Evolutionary conservation across 2,113 vertebrate genomes (phyloP).

Genomic region (Ctenodactylus gundi): DNA sequence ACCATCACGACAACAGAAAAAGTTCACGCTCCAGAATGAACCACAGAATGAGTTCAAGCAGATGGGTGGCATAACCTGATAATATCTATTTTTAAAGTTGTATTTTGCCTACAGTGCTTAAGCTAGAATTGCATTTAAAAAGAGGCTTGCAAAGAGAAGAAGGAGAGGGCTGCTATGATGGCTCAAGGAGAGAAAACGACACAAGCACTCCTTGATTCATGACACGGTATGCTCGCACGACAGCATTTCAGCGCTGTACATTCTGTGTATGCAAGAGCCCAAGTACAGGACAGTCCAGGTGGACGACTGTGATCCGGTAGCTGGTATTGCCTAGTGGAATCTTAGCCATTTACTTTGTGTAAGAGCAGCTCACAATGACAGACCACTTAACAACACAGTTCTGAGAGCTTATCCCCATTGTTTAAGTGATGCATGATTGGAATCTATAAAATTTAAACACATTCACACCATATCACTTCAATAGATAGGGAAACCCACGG

Average conservation of each 20-base stretch:
- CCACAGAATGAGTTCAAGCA: too few relatives aligned
- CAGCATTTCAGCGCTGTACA: neutral
- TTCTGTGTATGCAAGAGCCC: rapidly evolving
- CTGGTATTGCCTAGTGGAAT: neutral
- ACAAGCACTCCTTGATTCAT: neutral
- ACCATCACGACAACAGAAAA: too few relatives aligned
- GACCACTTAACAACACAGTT: neutral
- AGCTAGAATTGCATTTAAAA: too few relatives aligned
- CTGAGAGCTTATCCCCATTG: too few relatives aligned
- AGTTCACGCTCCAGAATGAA: too few relatives aligned
- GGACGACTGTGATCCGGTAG: neutral
- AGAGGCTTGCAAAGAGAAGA: too few relatives aligned
- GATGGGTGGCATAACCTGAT: too few relatives aligned
- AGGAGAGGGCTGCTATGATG: too few relatives aligned
- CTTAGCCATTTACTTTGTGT: neutral
- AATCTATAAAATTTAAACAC: neutral
- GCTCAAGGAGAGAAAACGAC: too few relatives aligned
- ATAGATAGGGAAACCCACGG: neutral
- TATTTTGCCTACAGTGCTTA: too few relatives aligned
- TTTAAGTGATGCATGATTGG: neutral
- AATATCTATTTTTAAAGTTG: too few relatives aligned
- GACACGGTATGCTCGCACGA: neutral
- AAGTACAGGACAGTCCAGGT: neutral
- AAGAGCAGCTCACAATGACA: neutral
- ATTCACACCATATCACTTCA: neutral